phyloP scores from a whole-genome alignment of 2,888 invertebrate species.

The Pyrrhosoma nymphula region DNA sequence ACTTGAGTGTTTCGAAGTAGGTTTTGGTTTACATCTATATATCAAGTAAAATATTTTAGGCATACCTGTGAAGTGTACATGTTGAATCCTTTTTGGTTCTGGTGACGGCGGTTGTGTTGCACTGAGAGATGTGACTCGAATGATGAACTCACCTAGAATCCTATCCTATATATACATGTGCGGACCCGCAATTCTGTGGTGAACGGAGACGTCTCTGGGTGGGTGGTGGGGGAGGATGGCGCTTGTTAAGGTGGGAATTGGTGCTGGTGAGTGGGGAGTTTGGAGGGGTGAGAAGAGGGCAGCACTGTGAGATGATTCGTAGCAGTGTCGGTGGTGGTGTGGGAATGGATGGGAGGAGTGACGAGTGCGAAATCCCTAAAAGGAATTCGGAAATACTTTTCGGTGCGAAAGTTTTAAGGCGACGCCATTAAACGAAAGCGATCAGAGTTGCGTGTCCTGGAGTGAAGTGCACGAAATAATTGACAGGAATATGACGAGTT shows the following conservation, averaged over 20 bases:
- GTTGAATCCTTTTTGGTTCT: neutral
- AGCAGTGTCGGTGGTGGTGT: neutral
- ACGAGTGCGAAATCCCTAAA: neutral
- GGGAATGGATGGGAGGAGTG: neutral
- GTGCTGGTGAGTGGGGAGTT: neutral
- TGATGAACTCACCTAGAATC: neutral
- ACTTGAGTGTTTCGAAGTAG: too few relatives aligned
- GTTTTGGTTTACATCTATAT: too few relatives aligned
- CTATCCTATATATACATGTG: neutral
- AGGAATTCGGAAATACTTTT: neutral
- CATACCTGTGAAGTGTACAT: neutral
- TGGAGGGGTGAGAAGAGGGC: neutral
- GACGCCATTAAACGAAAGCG: neutral
- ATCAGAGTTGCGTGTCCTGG: neutral
- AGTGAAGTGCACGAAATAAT: neutral
- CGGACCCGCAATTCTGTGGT: neutral
- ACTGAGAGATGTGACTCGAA: neutral
- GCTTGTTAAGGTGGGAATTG: too few relatives aligned
- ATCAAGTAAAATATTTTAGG: too few relatives aligned
- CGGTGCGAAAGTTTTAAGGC: neutral
- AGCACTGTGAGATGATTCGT: neutral
- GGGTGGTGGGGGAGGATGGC: neutral
- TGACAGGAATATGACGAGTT: neutral
- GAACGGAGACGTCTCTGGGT: neutral
- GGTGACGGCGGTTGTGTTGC: neutral